A percentile compares a stretch with the other conserved stretches of the same genome.
phyloP scores from a whole-genome alignment of 2,113 vertebrate species.

The Tenrec ecaudatus region DNA sequence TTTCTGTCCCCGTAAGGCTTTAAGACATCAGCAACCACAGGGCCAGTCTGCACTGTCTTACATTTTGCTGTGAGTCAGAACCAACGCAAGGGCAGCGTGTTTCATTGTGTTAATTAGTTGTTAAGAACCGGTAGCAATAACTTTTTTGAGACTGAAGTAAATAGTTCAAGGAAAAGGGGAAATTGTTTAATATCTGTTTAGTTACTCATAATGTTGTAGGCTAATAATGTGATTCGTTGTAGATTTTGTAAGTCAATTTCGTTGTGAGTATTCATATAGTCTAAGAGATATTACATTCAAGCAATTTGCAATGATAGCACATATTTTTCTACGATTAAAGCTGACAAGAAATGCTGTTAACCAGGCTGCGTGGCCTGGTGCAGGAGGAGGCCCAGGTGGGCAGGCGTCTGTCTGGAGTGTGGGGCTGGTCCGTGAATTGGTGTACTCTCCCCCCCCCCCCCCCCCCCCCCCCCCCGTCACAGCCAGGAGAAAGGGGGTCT shows the following conservation, averaged over 20 bases:
- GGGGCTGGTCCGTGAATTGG: not conserved
- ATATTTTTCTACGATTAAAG: not conserved
- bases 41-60: too few relatives aligned
- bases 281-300: not conserved
- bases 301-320: not conserved
- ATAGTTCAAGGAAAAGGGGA: not conserved
- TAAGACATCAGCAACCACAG: too few relatives aligned
- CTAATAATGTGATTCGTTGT: not conserved
- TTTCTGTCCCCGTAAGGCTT: too few relatives aligned
- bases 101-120: not conserved
- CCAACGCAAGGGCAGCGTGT: too few relatives aligned
- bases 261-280: not conserved
- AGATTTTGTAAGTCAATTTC: not conserved
- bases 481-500: not conserved
- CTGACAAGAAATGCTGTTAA: not conserved
- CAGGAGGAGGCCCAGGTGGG: too few relatives aligned
- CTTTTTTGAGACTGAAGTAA: not conserved
- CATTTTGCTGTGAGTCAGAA: too few relatives aligned
- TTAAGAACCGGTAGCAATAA: not conserved
- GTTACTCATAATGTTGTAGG: too few relatives aligned
- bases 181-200: not conserved
- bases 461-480: not conserved
- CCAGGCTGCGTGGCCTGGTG: too few relatives aligned
- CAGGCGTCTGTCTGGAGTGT: conserved; percentile 1
- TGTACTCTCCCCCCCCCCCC: not conserved